Evolutionary conservation across 1,140 invertebrate genomes (phyloP).

Genomic region (Paralvinella palmiformis): DNA sequence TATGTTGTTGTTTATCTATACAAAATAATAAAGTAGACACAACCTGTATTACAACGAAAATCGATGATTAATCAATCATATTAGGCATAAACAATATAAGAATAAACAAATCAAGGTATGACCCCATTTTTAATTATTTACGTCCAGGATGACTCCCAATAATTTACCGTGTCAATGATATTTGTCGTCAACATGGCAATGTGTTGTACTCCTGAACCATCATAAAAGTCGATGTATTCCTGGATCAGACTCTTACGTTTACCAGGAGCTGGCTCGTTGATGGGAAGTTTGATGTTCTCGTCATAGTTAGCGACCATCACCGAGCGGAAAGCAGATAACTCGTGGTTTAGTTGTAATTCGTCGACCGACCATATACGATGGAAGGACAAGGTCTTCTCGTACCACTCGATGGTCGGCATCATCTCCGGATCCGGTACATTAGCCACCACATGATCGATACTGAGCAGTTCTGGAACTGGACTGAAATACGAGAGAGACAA

Average conservation of each 20-base stretch:
- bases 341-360: conserved; percentile 90
- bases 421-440: conserved; percentile 91
- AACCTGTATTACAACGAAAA: too few species aligned
- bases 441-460: conserved; percentile 95
- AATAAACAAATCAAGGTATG: too few species aligned
- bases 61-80: too few species aligned
- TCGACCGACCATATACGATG: conserved; percentile 99
- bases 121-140: too few species aligned
- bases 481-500: too few species aligned
- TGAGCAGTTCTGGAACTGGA: conserved; percentile 70
- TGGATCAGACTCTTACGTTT: conserved; percentile 96
- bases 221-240: conserved; percentile 98
- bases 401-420: conserved; percentile 85
- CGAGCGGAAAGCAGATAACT: conserved; percentile 91
- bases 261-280: conserved; percentile 95
- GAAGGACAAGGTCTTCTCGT: conserved; percentile 87
- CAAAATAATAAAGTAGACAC: too few species aligned
- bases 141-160: too few species aligned
- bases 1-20: too few species aligned
- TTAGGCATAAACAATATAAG: too few species aligned
- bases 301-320: conserved; percentile 97
- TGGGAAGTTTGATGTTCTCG: conserved; percentile 97
- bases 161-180: conserved; percentile 81
- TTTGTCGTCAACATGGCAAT: conserved; percentile 92
- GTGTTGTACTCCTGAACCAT: conserved; percentile 94